A percentile compares a stretch with the other conserved stretches of the same genome.
Evolutionary conservation across 2,113 vertebrate genomes (phyloP).

Genomic region (Sialia sialis): DNA sequence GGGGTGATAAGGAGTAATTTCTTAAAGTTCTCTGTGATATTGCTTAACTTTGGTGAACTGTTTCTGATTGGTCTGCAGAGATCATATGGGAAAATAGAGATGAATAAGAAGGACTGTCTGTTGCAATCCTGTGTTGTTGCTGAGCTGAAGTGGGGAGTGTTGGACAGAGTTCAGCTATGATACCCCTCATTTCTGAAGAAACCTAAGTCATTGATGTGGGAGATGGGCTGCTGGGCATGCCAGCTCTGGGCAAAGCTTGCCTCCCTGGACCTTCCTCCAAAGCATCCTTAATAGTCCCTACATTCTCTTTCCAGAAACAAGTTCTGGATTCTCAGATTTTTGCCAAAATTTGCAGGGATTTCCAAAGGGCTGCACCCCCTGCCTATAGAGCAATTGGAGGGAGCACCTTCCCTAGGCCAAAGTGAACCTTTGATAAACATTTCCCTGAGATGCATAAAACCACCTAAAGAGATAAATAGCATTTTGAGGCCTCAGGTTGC

Average conservation of each 20-base stretch:
- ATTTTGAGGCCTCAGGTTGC: not conserved
- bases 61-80: constrained; percentile 57
- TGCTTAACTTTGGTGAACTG: constrained; percentile 51
- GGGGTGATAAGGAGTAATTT: constrained; percentile 70
- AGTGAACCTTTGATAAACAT: not conserved
- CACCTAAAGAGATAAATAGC: not conserved
- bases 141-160: not conserved
- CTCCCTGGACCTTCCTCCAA: not conserved
- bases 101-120: constrained; percentile 26
- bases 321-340: not conserved
- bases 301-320: not conserved
- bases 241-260: not conserved
- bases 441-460: not conserved
- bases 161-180: not conserved
- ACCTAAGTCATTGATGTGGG: not conserved
- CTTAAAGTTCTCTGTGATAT: constrained; percentile 67
- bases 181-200: not conserved
- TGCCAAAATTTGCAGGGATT: not conserved
- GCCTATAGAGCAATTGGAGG: not conserved
- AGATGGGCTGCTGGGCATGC: not conserved
- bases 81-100: constrained; percentile 2
- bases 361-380: not conserved
- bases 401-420: not conserved
- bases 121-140: constrained; percentile 4
- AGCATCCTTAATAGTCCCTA: not conserved